These are phyloP conservation scores for Phaonia tiefii DNA, from an alignment of 2,888 invertebrate genomes.

Conservation along the genomic window DNA sequence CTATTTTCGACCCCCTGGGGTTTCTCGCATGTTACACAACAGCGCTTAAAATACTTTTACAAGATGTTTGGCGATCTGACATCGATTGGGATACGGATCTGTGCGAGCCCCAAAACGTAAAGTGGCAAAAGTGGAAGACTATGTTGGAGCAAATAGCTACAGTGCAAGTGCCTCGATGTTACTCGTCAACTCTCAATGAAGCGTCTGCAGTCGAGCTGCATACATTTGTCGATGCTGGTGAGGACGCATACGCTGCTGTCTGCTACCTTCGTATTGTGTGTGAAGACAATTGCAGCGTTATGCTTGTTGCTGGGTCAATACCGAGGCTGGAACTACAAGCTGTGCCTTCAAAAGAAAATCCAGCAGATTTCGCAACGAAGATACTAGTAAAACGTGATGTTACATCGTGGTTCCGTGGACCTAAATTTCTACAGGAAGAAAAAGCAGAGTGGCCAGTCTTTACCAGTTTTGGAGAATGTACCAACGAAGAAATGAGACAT, in stretches of 20 bases:
- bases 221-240: slow-evolving; percentile 40
- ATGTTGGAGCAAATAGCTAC: slow-evolving; percentile 23
- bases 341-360: slow-evolving; percentile 57
- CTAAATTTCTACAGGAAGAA: not conserved
- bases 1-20: slow-evolving; percentile 29
- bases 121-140: slow-evolving; percentile 11
- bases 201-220: slow-evolving; percentile 13
- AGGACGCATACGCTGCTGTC: slow-evolving; percentile 45
- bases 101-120: not conserved
- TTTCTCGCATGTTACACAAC: not conserved
- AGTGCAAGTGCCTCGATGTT: slow-evolving; percentile 34
- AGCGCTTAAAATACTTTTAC: not conserved
- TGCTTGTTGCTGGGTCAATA: slow-evolving; percentile 41
- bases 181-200: slow-evolving; percentile 11
- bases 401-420: slow-evolving; percentile 25
- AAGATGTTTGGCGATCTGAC: not conserved
- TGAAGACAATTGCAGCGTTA: slow-evolving; percentile 3
- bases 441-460: not conserved
- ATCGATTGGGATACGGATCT: slow-evolving; percentile 33
- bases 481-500: not conserved
- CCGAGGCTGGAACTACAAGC: slow-evolving; percentile 46
- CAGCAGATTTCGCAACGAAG: slow-evolving; percentile 62
- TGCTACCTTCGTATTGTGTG: slow-evolving; percentile 46
- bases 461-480: slow-evolving; percentile 4
- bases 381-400: not conserved